Percentiles rank a stretch among this genome's conserved stretches.
phyloP scores from a whole-genome alignment of 2,113 vertebrate species.

The Anolis sagrei region DNA sequence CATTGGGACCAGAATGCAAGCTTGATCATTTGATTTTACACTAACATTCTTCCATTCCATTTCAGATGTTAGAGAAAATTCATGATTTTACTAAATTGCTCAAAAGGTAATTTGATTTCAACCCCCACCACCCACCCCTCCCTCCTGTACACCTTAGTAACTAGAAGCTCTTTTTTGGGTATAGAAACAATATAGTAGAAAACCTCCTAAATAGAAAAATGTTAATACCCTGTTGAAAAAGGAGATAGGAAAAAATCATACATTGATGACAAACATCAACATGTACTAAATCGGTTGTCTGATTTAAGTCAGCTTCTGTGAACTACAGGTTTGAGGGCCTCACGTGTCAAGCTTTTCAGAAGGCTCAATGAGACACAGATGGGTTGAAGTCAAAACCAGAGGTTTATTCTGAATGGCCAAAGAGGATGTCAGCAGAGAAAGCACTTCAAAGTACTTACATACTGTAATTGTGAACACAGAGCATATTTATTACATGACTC shows the following conservation, averaged over 20 bases:
- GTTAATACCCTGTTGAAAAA: conserved; percentile 22
- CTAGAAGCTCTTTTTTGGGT: conserved; percentile 1
- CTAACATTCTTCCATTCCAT: conserved; percentile 5
- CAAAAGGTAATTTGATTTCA: conserved; percentile 33
- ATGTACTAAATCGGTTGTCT: not conserved
- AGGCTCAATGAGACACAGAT: too few species aligned
- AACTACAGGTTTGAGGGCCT: too few species aligned
- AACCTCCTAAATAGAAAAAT: not conserved
- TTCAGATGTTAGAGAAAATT: conserved; percentile 30
- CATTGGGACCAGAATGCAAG: not conserved
- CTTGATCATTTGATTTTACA: not conserved
- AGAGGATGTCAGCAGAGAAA: too few species aligned
- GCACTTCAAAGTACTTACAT: too few species aligned
- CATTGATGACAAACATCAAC: not conserved
- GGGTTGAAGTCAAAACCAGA: too few species aligned
- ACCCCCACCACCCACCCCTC: not conserved
- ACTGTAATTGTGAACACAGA: too few species aligned
- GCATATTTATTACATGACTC: too few species aligned
- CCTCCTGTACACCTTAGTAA: not conserved
- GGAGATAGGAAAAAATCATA: conserved; percentile 1
- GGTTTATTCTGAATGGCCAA: too few species aligned
- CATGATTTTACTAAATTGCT: conserved; percentile 10
- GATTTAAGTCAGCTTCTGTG: conserved; percentile 12
- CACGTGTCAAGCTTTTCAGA: too few species aligned
- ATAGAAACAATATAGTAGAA: not conserved